Evolutionary conservation across 2,888 invertebrate genomes (phyloP), one percentile per base, ranked within the genome.

Genomic region (Gerris lacustris): DNA sequence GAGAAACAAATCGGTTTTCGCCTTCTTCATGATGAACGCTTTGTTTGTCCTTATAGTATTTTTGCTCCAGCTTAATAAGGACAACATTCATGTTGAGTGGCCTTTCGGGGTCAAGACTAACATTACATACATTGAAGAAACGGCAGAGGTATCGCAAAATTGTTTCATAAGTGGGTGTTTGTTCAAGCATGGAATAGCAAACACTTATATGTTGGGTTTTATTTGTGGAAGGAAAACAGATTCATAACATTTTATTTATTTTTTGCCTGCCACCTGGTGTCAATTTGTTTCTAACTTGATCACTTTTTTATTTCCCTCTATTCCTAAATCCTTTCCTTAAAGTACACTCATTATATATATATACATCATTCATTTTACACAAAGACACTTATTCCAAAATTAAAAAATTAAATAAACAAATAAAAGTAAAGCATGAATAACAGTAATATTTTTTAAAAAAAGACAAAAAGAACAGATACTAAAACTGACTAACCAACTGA

Each of bases 21-120:
- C 93, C 81, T 96, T 97, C 89, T 92, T 97, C 86, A 97, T 98
- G 96, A 91, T 97, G 87, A 99, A 98, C 88, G 94, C 96, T 83
- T 89, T 98, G 81, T 98, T 97, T 89, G 94, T 97, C 82, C 89
- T 98, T 85, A 93, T 96, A 84, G 96, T 98, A 81, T 94, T 98
- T 85, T 91, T 98, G 83, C 91, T 99, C 82, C 97, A 98, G 89
- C 88, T 97, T 84, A 96, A 97, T 86, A 96, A 96, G 89, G 94
- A 96, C 86, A 92, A 93, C 84, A 88, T 97, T 82, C 94, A 96
- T 86, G 90, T 96, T 84, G 88, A 94, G 85, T 96, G 96, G 96
- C 96, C 96, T 81, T 87, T 94, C 81, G 94, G 94, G 82, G 90
- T 93, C 83, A 91, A 91, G 86, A 93, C 92, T 82, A 95, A 95